phyloP scores from a whole-genome alignment of 2,113 vertebrate species.

The Mesoclemmys tuberculata region DNA sequence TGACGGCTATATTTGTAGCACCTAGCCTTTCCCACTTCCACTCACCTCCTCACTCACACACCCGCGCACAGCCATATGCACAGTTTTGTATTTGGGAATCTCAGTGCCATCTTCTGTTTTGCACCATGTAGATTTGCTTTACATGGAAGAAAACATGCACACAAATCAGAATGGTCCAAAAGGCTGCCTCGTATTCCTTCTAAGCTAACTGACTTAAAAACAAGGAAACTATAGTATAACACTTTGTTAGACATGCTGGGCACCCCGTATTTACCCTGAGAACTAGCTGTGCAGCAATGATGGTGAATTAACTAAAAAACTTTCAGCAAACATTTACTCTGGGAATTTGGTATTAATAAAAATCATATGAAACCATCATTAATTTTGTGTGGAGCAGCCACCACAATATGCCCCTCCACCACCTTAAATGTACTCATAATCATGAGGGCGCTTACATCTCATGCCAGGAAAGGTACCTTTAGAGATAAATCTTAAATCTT shows the following conservation, averaged over 20 bases:
- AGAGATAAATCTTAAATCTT: too few species aligned
- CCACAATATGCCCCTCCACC: neutral
- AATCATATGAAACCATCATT: neutral
- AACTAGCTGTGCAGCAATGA: neutral
- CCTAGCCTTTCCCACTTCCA: conserved; percentile 19
- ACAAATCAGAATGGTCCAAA: neutral
- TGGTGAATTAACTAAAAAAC: neutral
- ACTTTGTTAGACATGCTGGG: neutral
- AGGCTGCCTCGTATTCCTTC: neutral
- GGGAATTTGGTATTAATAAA: neutral
- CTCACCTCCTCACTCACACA: too few species aligned
- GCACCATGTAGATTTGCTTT: conserved; percentile 32
- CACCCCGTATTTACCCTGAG: neutral
- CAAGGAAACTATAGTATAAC: neutral
- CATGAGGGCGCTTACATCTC: neutral
- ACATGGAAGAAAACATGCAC: neutral
- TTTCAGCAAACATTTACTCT: neutral
- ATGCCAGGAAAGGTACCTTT: neutral
- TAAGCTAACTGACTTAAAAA: neutral
- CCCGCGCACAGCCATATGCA: neutral
- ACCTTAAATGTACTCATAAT: neutral
- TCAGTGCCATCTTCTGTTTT: conserved; percentile 25
- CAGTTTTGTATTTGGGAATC: conserved; percentile 8
- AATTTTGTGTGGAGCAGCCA: neutral
- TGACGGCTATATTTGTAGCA: conserved; percentile 27